These are phyloP conservation scores for Bombyx huttoni DNA, from an alignment of 2,888 invertebrate species.

Conservation along the genomic window DNA sequence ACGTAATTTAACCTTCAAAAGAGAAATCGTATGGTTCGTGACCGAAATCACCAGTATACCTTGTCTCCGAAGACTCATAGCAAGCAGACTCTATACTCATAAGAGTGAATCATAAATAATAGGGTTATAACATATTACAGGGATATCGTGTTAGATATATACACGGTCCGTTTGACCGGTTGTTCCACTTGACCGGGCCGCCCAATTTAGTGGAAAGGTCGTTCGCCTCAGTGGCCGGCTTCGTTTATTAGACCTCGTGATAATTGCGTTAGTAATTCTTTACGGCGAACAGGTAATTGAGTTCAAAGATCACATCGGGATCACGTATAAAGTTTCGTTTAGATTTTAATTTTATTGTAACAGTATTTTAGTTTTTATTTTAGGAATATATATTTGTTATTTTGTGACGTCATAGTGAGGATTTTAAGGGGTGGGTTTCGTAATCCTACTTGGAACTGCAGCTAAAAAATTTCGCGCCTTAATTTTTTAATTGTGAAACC, in stretches of 20 bases:
- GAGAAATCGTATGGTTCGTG: no score
- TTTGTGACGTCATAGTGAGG: no score
- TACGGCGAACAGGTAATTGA: constrained; percentile 2
- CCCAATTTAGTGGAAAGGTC: constrained; percentile 2
- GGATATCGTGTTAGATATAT: not conserved
- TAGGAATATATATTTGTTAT: no score
- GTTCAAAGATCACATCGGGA: constrained; percentile 2
- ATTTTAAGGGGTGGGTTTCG: no score
- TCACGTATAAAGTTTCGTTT: not conserved
- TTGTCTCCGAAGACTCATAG: no score
- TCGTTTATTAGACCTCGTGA: not conserved
- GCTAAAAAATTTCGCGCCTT: no score
- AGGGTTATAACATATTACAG: not conserved
- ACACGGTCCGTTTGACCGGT: not conserved
- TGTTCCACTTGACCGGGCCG: constrained; percentile 1
- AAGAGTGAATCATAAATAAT: constrained; percentile 9
- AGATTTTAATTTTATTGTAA: not conserved
- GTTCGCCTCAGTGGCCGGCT: not conserved
- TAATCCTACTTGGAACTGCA: no score
- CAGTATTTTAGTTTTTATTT: not conserved
- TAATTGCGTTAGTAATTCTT: not conserved
- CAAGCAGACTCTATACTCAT: no score
- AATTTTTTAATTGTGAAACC: no score
- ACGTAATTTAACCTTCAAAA: no score
- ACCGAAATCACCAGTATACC: no score